Evolutionary conservation across 2,888 invertebrate species (phyloP).

Genomic region (Meteorus cinctellus): DNA sequence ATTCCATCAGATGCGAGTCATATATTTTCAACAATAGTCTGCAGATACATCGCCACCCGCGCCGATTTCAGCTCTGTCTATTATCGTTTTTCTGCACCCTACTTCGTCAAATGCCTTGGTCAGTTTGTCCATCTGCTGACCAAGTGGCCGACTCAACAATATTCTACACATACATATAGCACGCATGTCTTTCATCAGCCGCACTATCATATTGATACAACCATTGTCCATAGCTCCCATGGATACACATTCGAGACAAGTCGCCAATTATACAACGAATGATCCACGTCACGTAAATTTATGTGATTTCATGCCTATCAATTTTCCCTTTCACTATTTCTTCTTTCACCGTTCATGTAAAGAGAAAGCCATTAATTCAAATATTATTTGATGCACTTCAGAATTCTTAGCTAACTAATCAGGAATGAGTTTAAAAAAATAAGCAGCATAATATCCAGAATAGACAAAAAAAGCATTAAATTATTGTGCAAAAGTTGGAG

Average conservation of each 20-base stretch:
- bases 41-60: slow-evolving; percentile 25
- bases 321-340: too few species aligned
- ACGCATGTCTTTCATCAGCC: slow-evolving; percentile 43
- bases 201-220: slow-evolving; percentile 32
- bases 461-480: too few species aligned
- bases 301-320: too few species aligned
- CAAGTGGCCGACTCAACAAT: slow-evolving; percentile 55
- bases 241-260: background rate
- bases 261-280: too few species aligned
- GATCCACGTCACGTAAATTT: too few species aligned
- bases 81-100: slow-evolving; percentile 65
- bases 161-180: background rate
- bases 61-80: slow-evolving; percentile 44
- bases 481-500: too few species aligned
- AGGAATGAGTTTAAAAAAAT: too few species aligned
- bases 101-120: slow-evolving; percentile 62
- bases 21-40: slow-evolving; percentile 48
- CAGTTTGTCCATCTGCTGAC: slow-evolving; percentile 72
- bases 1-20: slow-evolving; percentile 46
- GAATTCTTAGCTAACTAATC: too few species aligned
- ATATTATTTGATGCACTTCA: too few species aligned
- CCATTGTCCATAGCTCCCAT: slow-evolving; percentile 20
- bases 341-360: too few species aligned
- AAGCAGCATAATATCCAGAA: too few species aligned
- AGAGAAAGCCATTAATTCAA: too few species aligned